phyloP scores from a whole-genome alignment of 2,888 invertebrate genomes.

The Frankliniella fusca region DNA sequence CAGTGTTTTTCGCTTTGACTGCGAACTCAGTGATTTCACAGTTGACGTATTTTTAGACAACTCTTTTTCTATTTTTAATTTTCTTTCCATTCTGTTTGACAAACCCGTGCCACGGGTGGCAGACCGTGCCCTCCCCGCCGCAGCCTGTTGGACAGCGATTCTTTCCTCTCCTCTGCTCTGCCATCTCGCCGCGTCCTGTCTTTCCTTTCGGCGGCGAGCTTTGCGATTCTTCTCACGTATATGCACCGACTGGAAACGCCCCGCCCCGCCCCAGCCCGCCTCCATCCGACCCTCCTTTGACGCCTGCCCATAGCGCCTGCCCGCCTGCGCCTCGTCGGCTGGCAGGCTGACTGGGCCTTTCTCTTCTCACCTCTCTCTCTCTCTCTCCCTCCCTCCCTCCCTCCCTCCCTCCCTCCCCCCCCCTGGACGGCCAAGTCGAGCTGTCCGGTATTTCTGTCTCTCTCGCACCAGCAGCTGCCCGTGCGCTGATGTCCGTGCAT shows the following conservation, averaged over 20 bases:
- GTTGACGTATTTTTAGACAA: no score
- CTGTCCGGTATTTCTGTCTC: no score
- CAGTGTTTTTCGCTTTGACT: no score
- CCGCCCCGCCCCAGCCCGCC: not conserved
- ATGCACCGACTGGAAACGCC: not conserved
- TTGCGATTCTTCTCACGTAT: not conserved
- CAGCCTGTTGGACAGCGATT: not conserved
- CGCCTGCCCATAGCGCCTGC: not conserved
- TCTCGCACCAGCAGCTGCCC: no score
- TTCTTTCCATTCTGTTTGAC: no score
- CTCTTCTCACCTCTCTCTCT: not conserved
- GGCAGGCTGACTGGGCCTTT: not conserved
- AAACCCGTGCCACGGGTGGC: no score
- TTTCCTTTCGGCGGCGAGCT: not conserved
- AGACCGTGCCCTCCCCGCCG: not conserved
- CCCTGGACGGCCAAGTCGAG: no score
- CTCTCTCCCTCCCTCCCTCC: no score
- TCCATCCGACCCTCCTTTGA: not conserved
- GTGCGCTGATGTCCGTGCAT: no score
- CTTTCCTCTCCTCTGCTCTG: not conserved
- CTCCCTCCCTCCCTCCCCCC: no score
- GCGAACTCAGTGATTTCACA: no score
- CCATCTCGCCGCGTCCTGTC: not conserved
- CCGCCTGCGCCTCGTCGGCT: not conserved
- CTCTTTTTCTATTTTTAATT: no score